Base-by-base conservation (phyloP, 2,888 invertebrate species). In the Cybosia mesomella region DNA sequence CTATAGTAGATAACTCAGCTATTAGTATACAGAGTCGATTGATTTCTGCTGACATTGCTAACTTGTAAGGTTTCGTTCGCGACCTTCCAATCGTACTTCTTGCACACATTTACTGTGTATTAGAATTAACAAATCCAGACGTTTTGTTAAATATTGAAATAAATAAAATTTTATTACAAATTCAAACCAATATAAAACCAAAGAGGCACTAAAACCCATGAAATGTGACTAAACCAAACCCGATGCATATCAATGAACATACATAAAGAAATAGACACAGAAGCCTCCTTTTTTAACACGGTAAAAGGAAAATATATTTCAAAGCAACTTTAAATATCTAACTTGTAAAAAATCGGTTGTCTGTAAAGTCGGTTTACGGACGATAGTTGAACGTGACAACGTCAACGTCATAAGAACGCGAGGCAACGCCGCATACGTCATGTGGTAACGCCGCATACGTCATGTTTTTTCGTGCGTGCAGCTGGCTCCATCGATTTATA, bases 31-130 rank as follows among this genome's bases (percentile, higher is more conserved):
- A 75, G 72, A 62, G 53, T 67, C 80, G 70, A 85, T 85, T 84
- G 85, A 84, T 86, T 87, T 85, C 82, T 82, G 81, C 78, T 87
- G 85, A 86, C 88, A 87, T 87, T 89, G 87, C 64, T 71, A 36
- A 72, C 77, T 86, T 81, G 73, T 85, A 83, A 81, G 90, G 89
- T 83, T 89, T 89, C 89, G 64, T 80, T 75, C 75, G 74, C 79
- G 83, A 84, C 88, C 89, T 89, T 87, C 84, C 69, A 66, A 64
- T 55, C 53, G 71, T 74, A 73, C 79, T 73, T 73, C 55, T 60
- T 66, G 71, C 76, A 77, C 77, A 76, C 78, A 69, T 64, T 70
- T 67, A 75, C 74, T 76, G 70, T 72, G 75, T 71, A 77, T 70
- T 66, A 70, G 43, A 53, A 67, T 57, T 32, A 59, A 64, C 21